Evolutionary conservation across 1,140 invertebrate species (phyloP).

Genomic region (Drosophila elegans): DNA sequence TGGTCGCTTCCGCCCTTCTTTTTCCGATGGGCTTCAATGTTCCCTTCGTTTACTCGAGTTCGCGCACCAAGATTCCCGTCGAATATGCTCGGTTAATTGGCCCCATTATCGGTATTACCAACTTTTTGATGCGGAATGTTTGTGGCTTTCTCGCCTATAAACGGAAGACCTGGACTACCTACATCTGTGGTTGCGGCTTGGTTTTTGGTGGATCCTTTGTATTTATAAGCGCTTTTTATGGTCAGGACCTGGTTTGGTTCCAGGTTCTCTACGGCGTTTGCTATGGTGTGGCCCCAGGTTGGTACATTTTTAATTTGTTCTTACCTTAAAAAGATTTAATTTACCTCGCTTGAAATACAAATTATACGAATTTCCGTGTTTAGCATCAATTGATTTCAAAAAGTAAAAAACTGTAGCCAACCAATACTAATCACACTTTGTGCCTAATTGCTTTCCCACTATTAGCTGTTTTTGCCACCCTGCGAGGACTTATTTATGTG

Average conservation of each 20-base stretch:
- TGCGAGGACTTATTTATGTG: conserved; percentile 76
- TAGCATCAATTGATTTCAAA: no score
- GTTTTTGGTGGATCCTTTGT: conserved; percentile 60
- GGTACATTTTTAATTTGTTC: not conserved
- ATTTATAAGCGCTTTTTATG: conserved; percentile 67
- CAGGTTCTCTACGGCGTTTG: conserved; percentile 91
- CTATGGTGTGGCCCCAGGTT: conserved; percentile 93
- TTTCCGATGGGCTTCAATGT: conserved; percentile 79
- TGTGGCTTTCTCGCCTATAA: conserved; percentile 70
- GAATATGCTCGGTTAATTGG: conserved; percentile 51
- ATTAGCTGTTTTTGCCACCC: conserved; percentile 67
- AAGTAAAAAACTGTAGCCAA: no score
- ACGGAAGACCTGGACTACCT: conserved; percentile 43
- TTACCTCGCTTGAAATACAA: no score
- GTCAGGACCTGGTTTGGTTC: conserved; percentile 84
- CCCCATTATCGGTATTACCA: conserved; percentile 62
- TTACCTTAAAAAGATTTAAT: not conserved
- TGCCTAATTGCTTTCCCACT: no score
- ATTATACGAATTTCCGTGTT: no score
- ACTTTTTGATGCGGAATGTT: conserved; percentile 50
- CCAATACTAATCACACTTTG: no score
- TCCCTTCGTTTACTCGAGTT: conserved; percentile 68
- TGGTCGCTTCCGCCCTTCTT: conserved; percentile 65
- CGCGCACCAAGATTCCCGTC: conserved; percentile 42
- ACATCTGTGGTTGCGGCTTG: conserved; percentile 66